Evolutionary conservation across 2,797 vertebrate genomes (phyloP).

Genomic region (Nyctalus aviator): DNA sequence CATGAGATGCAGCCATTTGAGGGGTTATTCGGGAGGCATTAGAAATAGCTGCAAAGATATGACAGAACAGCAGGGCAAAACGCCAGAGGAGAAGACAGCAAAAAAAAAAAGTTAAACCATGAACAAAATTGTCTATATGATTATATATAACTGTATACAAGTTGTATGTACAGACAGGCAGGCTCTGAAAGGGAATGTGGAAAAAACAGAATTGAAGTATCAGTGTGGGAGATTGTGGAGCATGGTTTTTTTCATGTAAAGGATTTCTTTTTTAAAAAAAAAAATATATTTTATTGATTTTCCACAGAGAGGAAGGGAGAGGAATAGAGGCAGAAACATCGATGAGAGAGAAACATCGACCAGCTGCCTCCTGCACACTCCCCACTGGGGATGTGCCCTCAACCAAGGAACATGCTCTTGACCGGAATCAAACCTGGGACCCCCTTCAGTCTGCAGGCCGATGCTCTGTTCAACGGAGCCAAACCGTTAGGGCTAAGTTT

Average conservation of each 20-base stretch:
- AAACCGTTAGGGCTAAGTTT: not conserved
- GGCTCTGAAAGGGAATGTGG: not conserved
- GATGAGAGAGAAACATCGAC: too few relatives aligned
- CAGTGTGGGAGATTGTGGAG: not conserved
- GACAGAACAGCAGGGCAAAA: not conserved
- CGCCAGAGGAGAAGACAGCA: not conserved
- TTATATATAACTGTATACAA: not conserved
- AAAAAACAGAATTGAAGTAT: not conserved
- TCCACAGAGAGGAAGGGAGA: too few relatives aligned
- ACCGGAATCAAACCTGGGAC: too few relatives aligned
- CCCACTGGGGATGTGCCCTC: too few relatives aligned
- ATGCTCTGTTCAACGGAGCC: too few relatives aligned
- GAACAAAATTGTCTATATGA: not conserved
- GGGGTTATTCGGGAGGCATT: not conserved
- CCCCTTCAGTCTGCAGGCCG: too few relatives aligned
- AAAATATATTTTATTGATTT: too few relatives aligned
- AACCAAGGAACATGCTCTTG: too few relatives aligned
- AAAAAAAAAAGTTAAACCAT: not conserved
- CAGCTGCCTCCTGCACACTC: too few relatives aligned
- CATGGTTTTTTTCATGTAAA: not conserved
- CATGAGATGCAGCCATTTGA: not conserved
- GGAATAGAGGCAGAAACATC: too few relatives aligned
- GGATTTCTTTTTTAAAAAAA: too few relatives aligned
- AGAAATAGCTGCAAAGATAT: not conserved
- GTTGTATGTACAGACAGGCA: rapidly evolving